Base-by-base conservation (phyloP, 2,888 invertebrate genomes). In the Mamestra brassicae region DNA sequence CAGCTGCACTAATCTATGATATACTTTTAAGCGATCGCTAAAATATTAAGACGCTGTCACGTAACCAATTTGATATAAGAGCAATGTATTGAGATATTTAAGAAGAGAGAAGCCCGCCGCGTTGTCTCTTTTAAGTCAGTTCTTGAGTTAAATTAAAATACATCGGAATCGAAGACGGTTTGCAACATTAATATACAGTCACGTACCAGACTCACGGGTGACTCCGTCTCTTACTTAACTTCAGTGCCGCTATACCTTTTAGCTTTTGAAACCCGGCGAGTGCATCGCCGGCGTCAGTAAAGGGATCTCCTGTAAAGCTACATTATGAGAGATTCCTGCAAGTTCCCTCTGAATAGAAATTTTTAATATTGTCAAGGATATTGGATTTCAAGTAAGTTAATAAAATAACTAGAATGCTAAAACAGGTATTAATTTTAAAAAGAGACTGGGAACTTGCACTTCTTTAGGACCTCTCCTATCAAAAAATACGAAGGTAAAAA, bases 181-280 rank as follows among this genome's bases (percentile, higher is more conserved):
- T 58, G 26, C 7, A 52, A 26, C 10, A 74, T 55, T 15, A 47
- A 45, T 52, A 47, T 26, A 52, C 36, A 52, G 15, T 15, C 45
- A 13, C 34, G 34, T 34, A 15, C 34, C 5, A 10, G 7, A 45
- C 6, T 36, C 57, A 65, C 11, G 3, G 42, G 36, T n/a, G 38
- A 57, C 76, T 65, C 34, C 15, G 50, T 50, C 65, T 36, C 34
- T 26, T 38, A 73, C 61, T 74, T 65, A 75, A 50, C 13, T n/a
- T 61, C 17, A 42, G 42, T 34, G 11, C 11, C 13, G 36, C 34
- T 45, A 26, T 26, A 26, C 26, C 26, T 3, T 58, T 11, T 36
- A 15, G 15, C 10, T 63, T 74, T 55, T 34, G 10, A 42, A 64
- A 45, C 7, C n/a, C 11, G 52, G 34, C 5, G 42, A 1, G 38